Evolutionary conservation across 2,113 vertebrate species (phyloP).

Genomic region (Phalacrocorax brasilianus): DNA sequence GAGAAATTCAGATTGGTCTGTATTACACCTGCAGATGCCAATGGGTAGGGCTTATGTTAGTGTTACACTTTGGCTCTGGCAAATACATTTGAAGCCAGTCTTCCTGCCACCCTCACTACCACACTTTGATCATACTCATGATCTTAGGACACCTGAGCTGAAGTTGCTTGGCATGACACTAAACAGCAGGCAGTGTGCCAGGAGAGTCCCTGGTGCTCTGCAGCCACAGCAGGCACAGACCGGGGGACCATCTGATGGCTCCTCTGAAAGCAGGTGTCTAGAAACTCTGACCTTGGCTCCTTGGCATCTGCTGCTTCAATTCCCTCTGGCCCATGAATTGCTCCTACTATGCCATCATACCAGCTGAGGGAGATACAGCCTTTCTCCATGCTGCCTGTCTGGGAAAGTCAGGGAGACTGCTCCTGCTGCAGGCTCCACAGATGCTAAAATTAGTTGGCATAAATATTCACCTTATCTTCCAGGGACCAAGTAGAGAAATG

Average conservation of each 20-base stretch:
- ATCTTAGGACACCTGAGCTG: neutral
- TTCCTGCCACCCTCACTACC: neutral
- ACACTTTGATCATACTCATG: neutral
- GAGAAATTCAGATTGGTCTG: neutral
- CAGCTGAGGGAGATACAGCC: neutral
- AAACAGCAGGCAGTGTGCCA: neutral
- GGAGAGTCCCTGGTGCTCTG: neutral
- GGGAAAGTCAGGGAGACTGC: neutral
- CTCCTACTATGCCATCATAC: neutral
- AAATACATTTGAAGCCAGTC: neutral
- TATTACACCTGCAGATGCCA: neutral
- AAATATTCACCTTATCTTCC: conserved; percentile 30
- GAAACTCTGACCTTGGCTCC: neutral
- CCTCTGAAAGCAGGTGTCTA: neutral
- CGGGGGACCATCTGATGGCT: neutral
- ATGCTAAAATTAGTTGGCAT: conserved; percentile 49
- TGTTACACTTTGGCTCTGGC: neutral
- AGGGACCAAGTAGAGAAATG: neutral
- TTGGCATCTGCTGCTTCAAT: neutral
- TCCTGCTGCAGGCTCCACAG: neutral
- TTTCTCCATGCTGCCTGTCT: neutral
- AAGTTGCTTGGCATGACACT: neutral
- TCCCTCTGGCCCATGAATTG: neutral
- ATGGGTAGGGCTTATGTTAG: neutral
- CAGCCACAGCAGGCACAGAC: neutral